A percentile compares a stretch with the other conserved stretches of the same genome.
phyloP scores from a whole-genome alignment of 2,797 vertebrate species.

The Molossus alvarezi region DNA sequence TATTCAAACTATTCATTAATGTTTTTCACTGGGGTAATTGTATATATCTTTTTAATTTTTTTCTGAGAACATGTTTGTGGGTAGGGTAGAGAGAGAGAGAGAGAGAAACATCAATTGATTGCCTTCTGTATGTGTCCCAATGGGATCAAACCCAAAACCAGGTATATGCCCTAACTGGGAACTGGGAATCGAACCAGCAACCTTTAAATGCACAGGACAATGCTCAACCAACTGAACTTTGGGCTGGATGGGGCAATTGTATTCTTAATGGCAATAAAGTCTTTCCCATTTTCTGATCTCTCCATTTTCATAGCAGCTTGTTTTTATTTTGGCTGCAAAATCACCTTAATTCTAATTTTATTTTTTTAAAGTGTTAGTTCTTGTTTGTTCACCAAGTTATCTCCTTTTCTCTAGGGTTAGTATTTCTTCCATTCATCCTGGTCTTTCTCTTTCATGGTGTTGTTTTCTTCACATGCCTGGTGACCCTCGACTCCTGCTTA shows the following conservation, averaged over 20 bases:
- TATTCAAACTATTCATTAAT: neutral
- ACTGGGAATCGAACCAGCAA: neutral
- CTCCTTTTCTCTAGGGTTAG: neutral
- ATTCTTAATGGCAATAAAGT: conserved; percentile 25
- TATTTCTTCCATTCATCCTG: neutral
- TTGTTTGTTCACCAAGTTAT: neutral
- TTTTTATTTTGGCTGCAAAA: conserved; percentile 14
- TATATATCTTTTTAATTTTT: neutral
- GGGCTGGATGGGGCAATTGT: neutral
- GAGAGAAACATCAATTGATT: neutral
- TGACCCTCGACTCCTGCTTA: neutral
- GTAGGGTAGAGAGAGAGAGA: neutral
- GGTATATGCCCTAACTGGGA: neutral
- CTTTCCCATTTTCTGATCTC: neutral
- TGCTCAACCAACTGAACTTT: neutral
- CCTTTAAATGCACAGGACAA: neutral
- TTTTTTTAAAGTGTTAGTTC: neutral
- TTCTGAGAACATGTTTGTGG: neutral
- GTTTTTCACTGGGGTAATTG: neutral
- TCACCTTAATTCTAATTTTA: conserved; percentile 3
- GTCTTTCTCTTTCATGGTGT: neutral
- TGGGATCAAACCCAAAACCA: neutral
- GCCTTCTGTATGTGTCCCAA: neutral
- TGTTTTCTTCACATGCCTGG: neutral
- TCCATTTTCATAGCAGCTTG: neutral